Conservation (phyloP, 1,140 invertebrate species). For the Macrosteles quadrilineatus region DNA sequence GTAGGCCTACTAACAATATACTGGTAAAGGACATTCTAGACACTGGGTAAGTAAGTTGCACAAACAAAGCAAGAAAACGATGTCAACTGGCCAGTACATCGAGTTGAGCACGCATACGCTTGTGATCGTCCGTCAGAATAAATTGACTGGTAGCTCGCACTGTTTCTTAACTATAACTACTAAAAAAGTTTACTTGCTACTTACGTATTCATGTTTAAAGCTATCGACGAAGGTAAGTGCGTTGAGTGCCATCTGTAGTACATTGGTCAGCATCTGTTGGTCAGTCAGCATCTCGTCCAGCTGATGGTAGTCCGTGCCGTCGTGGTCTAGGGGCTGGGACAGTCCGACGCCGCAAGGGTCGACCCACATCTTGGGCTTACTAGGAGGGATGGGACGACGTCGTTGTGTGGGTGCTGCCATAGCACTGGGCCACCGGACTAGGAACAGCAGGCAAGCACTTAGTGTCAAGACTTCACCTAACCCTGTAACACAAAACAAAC, state of each 20-base stretch:
- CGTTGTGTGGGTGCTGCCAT: slow-evolving; percentile 33
- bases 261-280: slow-evolving; percentile 49
- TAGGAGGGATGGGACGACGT: background rate
- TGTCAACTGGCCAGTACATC: too few species aligned
- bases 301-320: background rate
- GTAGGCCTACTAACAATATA: too few species aligned
- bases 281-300: slow-evolving; percentile 26
- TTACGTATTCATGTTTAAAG: slow-evolving; percentile 57
- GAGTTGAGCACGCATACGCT: too few species aligned
- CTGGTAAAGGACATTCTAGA: too few species aligned
- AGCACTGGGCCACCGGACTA: slow-evolving; percentile 28
- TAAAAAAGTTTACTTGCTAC: slow-evolving; percentile 43
- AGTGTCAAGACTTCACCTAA: slow-evolving; percentile 32
- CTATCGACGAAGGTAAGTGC: slow-evolving; percentile 52
- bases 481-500: slow-evolving; percentile 31
- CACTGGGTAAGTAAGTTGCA: too few species aligned
- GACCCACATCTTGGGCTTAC: slow-evolving; percentile 51
- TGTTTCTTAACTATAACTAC: too few species aligned
- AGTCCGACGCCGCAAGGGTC: slow-evolving; percentile 56
- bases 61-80: too few species aligned
- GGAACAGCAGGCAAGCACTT: slow-evolving; percentile 33
- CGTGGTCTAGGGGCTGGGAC: slow-evolving; percentile 39
- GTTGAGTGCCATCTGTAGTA: slow-evolving; percentile 53
- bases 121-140: too few species aligned
- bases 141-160: too few species aligned